Evolutionary conservation across 2,113 vertebrate genomes (phyloP).

Genomic region (Apteryx mantelli): DNA sequence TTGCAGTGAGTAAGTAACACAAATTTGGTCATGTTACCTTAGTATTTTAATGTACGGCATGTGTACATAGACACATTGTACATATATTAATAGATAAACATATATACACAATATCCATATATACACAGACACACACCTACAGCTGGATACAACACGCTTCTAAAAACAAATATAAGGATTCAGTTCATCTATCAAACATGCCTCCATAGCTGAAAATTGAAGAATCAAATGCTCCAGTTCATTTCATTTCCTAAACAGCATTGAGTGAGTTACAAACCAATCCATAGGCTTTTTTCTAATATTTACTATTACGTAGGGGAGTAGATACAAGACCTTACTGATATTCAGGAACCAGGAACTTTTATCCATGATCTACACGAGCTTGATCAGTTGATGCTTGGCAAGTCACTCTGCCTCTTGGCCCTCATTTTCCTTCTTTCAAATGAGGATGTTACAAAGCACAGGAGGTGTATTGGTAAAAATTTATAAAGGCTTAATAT

Average conservation of each 20-base stretch:
- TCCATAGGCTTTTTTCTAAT: not conserved
- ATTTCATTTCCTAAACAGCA: not conserved
- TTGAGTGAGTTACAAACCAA: not conserved
- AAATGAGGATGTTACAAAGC: not conserved
- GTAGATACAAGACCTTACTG: not conserved
- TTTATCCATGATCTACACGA: not conserved
- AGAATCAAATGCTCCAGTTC: not conserved
- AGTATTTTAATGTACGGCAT: not conserved
- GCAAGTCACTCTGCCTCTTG: not conserved
- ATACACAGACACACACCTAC: too few species aligned
- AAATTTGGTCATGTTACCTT: not conserved
- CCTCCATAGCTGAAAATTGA: not conserved
- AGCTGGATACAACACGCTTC: accelerated
- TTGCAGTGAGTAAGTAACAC: not conserved
- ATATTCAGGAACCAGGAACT: not conserved
- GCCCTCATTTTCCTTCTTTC: not conserved
- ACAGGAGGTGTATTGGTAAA: not conserved
- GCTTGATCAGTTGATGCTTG: not conserved
- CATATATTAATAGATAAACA: not conserved
- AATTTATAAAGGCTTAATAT: not conserved
- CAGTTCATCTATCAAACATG: not conserved
- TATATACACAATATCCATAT: accelerated
- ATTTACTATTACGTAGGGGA: not conserved
- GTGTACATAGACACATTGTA: not conserved
- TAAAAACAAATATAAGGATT: not conserved